These are phyloP conservation scores for Sternarchorhynchus goeldii DNA, from an alignment of 2,797 vertebrate species.

Conservation along the genomic window DNA sequence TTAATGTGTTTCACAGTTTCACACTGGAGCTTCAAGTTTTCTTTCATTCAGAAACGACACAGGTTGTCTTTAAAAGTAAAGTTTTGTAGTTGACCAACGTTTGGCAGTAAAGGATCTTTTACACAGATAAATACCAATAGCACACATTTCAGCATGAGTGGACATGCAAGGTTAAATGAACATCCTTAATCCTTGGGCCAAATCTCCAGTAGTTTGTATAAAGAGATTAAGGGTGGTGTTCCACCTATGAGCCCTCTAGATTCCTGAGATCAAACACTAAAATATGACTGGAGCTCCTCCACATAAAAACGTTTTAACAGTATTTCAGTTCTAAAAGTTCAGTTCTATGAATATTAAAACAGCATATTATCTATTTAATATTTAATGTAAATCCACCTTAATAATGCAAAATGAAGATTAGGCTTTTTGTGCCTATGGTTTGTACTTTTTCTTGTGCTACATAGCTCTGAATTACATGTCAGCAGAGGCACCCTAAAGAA, in stretches of 20 bases:
- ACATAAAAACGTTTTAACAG: constrained; percentile 73
- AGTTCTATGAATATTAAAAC: constrained; percentile 83
- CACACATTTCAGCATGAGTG: background rate
- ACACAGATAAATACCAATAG: background rate
- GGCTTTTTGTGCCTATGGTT: constrained; percentile 68
- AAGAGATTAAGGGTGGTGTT: constrained; percentile 15
- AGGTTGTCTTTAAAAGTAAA: no score
- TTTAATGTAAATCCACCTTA: constrained; percentile 79
- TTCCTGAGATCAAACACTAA: constrained; percentile 77
- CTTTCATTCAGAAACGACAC: no score
- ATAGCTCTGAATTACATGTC: constrained; percentile 63
- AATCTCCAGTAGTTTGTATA: constrained; percentile 15
- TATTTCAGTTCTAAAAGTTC: constrained; percentile 80
- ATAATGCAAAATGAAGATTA: constrained; percentile 78
- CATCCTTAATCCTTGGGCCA: constrained; percentile 7
- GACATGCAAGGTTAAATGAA: background rate
- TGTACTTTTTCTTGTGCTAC: constrained; percentile 59
- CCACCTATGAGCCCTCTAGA: constrained; percentile 61
- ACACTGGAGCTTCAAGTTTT: no score
- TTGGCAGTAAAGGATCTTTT: background rate
- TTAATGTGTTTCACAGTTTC: no score
- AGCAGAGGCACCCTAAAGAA: constrained; percentile 54
- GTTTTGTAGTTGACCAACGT: background rate
- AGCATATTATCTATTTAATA: constrained; percentile 79
- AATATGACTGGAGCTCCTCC: constrained; percentile 77